Base-by-base conservation (phyloP, 2,113 vertebrate genomes). In the Mobula birostris region DNA sequence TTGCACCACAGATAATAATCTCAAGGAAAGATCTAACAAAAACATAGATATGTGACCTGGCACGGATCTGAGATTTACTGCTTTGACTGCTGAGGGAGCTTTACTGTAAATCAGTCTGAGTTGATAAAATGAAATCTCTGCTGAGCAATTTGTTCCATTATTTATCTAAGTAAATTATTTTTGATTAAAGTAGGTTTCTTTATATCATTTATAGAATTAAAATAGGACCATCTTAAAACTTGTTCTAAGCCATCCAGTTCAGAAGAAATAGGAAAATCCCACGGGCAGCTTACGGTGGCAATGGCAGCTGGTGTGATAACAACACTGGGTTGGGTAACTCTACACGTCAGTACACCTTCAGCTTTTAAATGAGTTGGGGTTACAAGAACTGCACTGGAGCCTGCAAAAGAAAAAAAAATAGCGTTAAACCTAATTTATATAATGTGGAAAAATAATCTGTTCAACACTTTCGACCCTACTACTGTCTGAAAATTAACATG, bases 361-460 rank as follows among this genome's bases (percentile, higher is more conserved):
- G 97, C 96, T 96, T 98, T 98, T 95, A 98, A 95, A 94, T 98
- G 96, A 68, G 97, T 96, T 32, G 97, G 97, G 5, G 98, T 97
- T 95, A 99, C 98, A 94, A 99, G 98, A 95, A 99, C 97, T 94
- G 98, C 96, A 95, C 96, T 97, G 24, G 97, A 82, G n/a, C 78
- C 94, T 63, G 95, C n/a, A 88, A 58, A 94, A 63, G 83, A 77
- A 56, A 85, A 17, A 21, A 17, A 58, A 5, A 40, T 48, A 61
- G 27, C 15, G 63, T 56, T 19, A 24, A 27, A 12, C 80, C 21
- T 12, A 90, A 36, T 68, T 72, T 70, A 24, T 72, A 8, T 63
- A 70, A 68, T 48, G 56, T 58, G 19, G 8, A 8, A 8, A 83
- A 83, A 48, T 48, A 48, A 48, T 87, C 83, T 58, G 56, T 61